phyloP scores from a whole-genome alignment of 2,113 vertebrate genomes.

The Chaenocephalus aceratus region DNA sequence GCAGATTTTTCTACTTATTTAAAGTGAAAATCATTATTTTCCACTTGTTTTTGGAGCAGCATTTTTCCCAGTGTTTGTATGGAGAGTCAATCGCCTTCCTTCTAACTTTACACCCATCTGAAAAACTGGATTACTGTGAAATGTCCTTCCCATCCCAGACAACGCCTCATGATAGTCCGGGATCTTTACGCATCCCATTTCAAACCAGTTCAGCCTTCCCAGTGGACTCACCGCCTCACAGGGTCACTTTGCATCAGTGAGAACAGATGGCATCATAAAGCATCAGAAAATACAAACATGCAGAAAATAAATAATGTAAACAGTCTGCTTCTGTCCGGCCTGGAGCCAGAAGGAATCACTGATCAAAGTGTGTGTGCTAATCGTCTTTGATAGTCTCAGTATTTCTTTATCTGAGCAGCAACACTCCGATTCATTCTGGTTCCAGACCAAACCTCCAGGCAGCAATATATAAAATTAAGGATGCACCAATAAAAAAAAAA shows the following conservation, averaged over 20 bases:
- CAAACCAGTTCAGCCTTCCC: background rate
- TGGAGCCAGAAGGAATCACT: slow-evolving; percentile 8
- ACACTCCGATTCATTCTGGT: slow-evolving; percentile 6
- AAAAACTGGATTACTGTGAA: background rate
- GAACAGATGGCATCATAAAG: slow-evolving; percentile 21
- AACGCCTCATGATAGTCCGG: background rate
- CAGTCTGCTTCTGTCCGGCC: slow-evolving; percentile 8
- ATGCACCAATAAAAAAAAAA: slow-evolving; percentile 32
- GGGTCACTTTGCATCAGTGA: slow-evolving; percentile 19
- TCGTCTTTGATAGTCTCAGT: background rate
- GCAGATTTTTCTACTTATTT: too few relatives aligned
- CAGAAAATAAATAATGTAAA: slow-evolving; percentile 45
- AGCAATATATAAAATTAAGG: background rate
- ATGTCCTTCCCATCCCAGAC: background rate
- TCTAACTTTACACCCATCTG: background rate
- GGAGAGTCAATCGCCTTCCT: too few relatives aligned
- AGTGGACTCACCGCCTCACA: slow-evolving; percentile 23
- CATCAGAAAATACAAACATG: slow-evolving; percentile 16
- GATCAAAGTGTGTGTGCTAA: background rate
- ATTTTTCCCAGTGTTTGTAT: too few relatives aligned
- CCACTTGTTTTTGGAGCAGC: too few relatives aligned
- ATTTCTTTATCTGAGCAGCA: background rate
- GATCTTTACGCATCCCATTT: background rate
- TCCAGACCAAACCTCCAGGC: slow-evolving; percentile 6
- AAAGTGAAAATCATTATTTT: too few relatives aligned